Conservation (phyloP, 2,797 vertebrate genomes). For the Neosilurus mollespiculum region DNA sequence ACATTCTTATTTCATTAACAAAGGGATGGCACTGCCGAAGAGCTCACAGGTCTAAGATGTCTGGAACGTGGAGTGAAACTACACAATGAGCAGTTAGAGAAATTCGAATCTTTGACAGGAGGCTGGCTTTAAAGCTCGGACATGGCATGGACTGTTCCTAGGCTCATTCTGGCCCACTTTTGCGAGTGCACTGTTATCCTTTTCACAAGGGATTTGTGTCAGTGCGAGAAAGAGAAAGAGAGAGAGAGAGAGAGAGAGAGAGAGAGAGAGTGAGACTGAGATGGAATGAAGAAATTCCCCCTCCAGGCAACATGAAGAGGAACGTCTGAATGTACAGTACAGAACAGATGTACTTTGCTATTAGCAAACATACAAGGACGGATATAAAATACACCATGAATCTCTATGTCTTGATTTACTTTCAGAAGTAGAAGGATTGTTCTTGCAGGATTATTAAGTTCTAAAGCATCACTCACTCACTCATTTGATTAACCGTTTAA, state of each 20-base stretch:
- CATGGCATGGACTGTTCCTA: conserved; percentile 16
- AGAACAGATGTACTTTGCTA: background rate
- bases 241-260: conserved; percentile 14
- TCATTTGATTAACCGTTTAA: no score
- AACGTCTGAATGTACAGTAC: background rate
- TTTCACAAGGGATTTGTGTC: conserved; percentile 47
- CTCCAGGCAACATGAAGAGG: conserved; percentile 5
- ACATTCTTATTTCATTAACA: background rate
- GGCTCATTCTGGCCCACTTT: conserved; percentile 23
- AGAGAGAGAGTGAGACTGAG: background rate
- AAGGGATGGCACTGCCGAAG: background rate
- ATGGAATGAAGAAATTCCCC: conserved; percentile 28
- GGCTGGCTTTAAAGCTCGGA: conserved; percentile 31
- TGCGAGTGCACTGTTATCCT: conserved; percentile 34
- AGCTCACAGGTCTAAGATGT: background rate
- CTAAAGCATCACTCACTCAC: no score
- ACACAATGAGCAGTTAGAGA: conserved; percentile 11
- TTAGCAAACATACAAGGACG: background rate
- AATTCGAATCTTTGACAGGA: conserved; percentile 34
- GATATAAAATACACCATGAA: background rate
- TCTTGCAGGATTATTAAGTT: background rate
- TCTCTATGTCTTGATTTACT: no score
- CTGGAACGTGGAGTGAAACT: background rate
- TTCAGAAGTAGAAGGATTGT: background rate
- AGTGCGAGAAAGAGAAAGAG: conserved; percentile 24